Evolutionary conservation across 2,113 vertebrate genomes (phyloP).

Genomic region (Rhabdomys dilectus): DNA sequence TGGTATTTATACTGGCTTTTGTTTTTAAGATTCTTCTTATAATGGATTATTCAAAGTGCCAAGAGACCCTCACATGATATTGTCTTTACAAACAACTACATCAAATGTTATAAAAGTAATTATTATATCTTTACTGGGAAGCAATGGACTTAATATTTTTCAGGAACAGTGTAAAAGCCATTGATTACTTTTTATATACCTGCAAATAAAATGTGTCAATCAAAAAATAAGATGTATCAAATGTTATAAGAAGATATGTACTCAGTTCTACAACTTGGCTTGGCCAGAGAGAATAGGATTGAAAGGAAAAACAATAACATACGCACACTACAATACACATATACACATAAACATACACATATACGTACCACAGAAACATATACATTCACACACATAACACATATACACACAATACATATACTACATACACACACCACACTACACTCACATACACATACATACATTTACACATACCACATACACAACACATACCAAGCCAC

Average conservation of each 20-base stretch:
- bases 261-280: not conserved
- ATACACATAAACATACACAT: not conserved
- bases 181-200: slow-evolving; percentile 37
- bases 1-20: not conserved
- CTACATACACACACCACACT: no score
- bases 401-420: not conserved
- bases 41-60: not conserved
- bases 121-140: slow-evolving; percentile 22
- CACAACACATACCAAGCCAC: no score
- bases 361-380: not conserved
- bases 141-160: not conserved
- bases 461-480: not conserved
- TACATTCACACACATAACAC: not conserved
- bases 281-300: not conserved
- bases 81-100: slow-evolving; percentile 18
- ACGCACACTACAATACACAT: not conserved
- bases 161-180: not conserved
- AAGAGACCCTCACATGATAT: not conserved
- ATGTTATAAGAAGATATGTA: not conserved
- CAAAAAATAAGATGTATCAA: not conserved
- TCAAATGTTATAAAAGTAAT: slow-evolving; percentile 24
- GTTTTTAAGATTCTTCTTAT: not conserved
- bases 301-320: not conserved
- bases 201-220: slow-evolving; percentile 13
- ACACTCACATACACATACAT: not conserved